Evolutionary conservation across 2,888 invertebrate species (phyloP).

Genomic region (Aethes cnicana): DNA sequence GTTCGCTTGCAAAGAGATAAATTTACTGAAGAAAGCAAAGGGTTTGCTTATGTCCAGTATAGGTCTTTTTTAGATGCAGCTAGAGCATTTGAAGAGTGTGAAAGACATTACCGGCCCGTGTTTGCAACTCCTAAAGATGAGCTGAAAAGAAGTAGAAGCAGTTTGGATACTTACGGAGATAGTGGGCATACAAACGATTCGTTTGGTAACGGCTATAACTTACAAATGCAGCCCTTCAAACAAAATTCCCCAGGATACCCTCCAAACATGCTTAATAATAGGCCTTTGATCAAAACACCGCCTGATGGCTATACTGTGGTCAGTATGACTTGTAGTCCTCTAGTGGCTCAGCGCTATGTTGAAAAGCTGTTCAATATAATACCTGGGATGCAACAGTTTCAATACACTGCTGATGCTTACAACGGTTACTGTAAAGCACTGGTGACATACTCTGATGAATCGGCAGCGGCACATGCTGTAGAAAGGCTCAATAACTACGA

Average conservation of each 20-base stretch:
- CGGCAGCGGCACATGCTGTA: constrained; percentile 84
- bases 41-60: constrained; percentile 95
- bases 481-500: constrained; percentile 95
- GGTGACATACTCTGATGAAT: constrained; percentile 63
- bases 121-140: constrained; percentile 92
- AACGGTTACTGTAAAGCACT: constrained; percentile 69
- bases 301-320: constrained; percentile 83
- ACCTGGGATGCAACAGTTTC: constrained; percentile 81
- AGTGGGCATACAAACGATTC: constrained; percentile 26
- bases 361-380: constrained; percentile 93
- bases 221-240: not conserved
- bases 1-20: constrained; percentile 91
- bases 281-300: constrained; percentile 45
- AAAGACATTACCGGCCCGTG: constrained; percentile 91
- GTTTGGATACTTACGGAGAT: constrained; percentile 44
- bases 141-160: constrained; percentile 62
- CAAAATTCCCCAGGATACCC: not conserved
- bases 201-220: constrained; percentile 7
- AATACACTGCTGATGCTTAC: constrained; percentile 72
- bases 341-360: constrained; percentile 88
- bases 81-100: constrained; percentile 93
- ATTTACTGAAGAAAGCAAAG: constrained; percentile 90
- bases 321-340: constrained; percentile 87
- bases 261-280: not conserved
- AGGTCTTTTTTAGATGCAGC: constrained; percentile 91